These are phyloP conservation scores for Chionis minor DNA, from an alignment of 2,113 vertebrate species.

Conservation along the genomic window DNA sequence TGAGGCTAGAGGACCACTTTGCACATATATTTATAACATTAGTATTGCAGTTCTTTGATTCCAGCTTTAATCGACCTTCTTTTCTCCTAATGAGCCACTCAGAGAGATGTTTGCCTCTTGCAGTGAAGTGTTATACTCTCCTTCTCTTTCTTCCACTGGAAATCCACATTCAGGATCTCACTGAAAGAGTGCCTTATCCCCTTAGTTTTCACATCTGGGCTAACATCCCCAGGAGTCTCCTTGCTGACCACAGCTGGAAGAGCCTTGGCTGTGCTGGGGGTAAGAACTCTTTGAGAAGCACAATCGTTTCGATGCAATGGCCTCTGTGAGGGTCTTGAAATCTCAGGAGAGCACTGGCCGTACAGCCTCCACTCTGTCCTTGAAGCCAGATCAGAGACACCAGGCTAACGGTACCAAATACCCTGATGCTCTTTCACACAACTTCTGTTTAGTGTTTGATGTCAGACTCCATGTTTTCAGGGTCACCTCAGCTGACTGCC, in stretches of 20 bases:
- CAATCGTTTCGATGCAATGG: fast-evolving
- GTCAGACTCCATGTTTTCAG: background rate
- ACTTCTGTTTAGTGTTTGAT: background rate
- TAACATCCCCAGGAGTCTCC: background rate
- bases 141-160: background rate
- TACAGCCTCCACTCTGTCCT: background rate
- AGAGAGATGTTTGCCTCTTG: background rate
- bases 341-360: fast-evolving
- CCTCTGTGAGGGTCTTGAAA: background rate
- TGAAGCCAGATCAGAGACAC: background rate
- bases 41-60: constrained; percentile 1
- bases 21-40: background rate
- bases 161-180: background rate
- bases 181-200: background rate
- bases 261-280: background rate
- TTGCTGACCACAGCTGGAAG: background rate
- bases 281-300: background rate
- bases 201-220: background rate
- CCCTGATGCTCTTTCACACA: background rate
- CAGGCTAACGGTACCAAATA: background rate
- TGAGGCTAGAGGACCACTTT: background rate
- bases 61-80: constrained; percentile 21
- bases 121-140: background rate
- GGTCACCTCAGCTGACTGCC: background rate
- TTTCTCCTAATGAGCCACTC: constrained; percentile 1